Evolutionary conservation across 53 echinoderm and acorn worm species (phyloP), one percentile per base, ranked within the genome.

Genomic region (Hippasteria phrygiana): DNA sequence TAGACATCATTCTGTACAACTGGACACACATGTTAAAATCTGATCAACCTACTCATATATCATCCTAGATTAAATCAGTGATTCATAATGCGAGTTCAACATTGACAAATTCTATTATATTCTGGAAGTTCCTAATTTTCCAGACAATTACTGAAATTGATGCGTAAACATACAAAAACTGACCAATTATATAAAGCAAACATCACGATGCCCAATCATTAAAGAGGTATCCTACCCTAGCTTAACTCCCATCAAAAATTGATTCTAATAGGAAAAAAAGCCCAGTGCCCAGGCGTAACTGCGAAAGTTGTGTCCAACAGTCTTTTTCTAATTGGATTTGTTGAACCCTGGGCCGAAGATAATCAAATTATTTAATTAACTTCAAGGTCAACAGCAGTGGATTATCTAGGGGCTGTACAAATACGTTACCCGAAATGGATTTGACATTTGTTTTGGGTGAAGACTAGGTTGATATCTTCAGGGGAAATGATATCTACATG

Each of bases 291-390:
- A 32, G 1, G 10, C 36, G 34, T 16, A 72, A 42, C 72, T 22
- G 72, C 22, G 18, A 24, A 62, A 41, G 41, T 41, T 26, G 18
- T 43, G 40, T 64, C 56, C 81, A 81, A 81, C 81, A 81, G 65
- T 6, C 81, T 81, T 62, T 80, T 64, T 35, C 32, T 42, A 31
- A 81, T 81, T 81, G 66, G 81, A 81, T 81, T 81, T 64, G 45
- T 27, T 28, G 62, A 81, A 45, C 43, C 65, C 65, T 41, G 47
- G 43, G 18, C 81, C 63, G 28, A 32, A 24, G 66, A 64, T 56
- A 81, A 81, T 81, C 65, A 43, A 81, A 81, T 81, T 43, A 81
- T 81, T 16, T 39, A 43, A 81, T 81, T 64, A 64, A 81, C 5
- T 63, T 13, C 62, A 81, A 81, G 81, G 81, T 81, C 81, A 81